Base-by-base conservation (phyloP, 2,888 invertebrate genomes). In the Melinaea menophilus region DNA sequence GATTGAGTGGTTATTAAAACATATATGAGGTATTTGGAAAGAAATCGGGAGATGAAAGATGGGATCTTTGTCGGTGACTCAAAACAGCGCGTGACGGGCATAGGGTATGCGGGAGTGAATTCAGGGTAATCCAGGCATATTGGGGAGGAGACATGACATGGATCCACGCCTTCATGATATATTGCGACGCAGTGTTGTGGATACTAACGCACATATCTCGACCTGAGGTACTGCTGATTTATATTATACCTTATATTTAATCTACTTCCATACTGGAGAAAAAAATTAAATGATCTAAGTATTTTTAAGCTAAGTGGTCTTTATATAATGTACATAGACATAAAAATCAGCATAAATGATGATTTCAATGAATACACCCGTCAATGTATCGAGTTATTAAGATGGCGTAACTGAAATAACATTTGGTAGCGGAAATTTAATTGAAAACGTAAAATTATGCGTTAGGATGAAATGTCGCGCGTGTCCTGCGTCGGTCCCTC, bases 71-170 rank as follows among this genome's bases (percentile, higher is more conserved):
- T 78, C 77, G 75, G 72, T 70, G 77, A 77, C 75, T 81, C 76
- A 78, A 79, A 81, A 80, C 75, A 78, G 79, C 69, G 78, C 86
- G 84, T 85, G 87, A 81, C 78, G 66, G 69, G 84, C 79, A 79
- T 84, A 69, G 69, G 64, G 69, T 75, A 76, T 78, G 74, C 69
- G 71, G 72, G 67, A 71, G 70, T 73, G 72, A 74, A 71, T 73
- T 74, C 68, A 71, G 72, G 65, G 73, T 79, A 79, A 80, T 78
- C 78, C 75, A 65, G 71, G 69, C 71, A 72, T 78, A 80, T 77
- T 74, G 75, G 70, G 67, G 73, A 62, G 61, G 71, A 71, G 69
- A 74, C 76, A 76, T 74, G 75, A 74, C 74, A 67, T 70, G 77
- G 72, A 75, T 75, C 70, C 71, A 65, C 63, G 66, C 55, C 56